Evolutionary conservation across 2,888 invertebrate genomes (phyloP).

Genomic region (Marronus borbonicus): DNA sequence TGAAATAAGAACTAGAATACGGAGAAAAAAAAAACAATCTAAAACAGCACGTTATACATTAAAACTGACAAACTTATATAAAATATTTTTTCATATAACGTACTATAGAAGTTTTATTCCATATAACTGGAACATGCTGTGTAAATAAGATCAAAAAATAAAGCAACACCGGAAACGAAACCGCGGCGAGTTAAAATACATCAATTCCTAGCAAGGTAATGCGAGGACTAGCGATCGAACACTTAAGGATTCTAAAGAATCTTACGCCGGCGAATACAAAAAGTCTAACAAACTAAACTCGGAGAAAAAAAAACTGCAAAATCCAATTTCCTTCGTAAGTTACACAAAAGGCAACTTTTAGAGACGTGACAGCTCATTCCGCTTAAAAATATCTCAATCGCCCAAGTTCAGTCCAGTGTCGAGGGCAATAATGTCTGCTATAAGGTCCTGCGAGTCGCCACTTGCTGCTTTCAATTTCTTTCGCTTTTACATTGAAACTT

Average conservation of each 20-base stretch:
- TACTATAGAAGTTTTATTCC: neutral
- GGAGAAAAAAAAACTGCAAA: conserved; percentile 54
- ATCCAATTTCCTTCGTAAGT: conserved; percentile 57
- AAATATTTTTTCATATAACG: no score
- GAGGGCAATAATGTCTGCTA: conserved; percentile 48
- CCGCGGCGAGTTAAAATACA: neutral
- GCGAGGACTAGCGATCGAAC: conserved; percentile 13
- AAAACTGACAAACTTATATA: no score
- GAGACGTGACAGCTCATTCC: conserved; percentile 57
- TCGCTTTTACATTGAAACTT: conserved; percentile 15
- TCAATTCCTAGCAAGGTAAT: neutral
- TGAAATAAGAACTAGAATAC: no score
- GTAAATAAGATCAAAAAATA: neutral
- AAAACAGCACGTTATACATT: no score
- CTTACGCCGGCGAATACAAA: conserved; percentile 51
- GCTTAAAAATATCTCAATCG: conserved; percentile 56
- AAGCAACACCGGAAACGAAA: neutral
- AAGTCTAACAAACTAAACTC: conserved; percentile 54
- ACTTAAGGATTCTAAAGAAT: conserved; percentile 55
- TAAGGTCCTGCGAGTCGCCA: conserved; percentile 44
- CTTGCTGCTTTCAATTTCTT: conserved; percentile 44
- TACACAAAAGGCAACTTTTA: conserved; percentile 57
- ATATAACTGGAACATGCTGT: neutral
- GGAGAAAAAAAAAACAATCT: no score
- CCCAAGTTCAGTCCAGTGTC: conserved; percentile 48